These are phyloP conservation scores for Myripristis jacobus DNA, from an alignment of 2,797 vertebrate genomes.

Conservation along the genomic window DNA sequence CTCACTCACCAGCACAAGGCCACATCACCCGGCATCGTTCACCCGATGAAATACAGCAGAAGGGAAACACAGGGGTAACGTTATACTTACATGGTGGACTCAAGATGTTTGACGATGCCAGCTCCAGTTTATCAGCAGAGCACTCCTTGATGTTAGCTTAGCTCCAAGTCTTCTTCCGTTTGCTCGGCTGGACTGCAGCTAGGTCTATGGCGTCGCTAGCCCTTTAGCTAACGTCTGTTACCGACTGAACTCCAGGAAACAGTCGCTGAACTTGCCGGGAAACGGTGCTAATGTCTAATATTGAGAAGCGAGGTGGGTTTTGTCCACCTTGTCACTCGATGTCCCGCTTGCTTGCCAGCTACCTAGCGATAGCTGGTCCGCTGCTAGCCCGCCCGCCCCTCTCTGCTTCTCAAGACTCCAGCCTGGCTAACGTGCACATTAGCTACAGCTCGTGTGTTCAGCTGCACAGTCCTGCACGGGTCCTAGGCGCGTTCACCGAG, in stretches of 20 bases:
- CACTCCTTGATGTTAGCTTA: constrained; percentile 26
- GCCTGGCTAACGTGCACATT: constrained; percentile 42
- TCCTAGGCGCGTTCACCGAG: constrained; percentile 21
- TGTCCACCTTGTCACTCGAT: background rate
- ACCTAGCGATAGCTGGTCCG: constrained; percentile 7
- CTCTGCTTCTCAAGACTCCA: constrained; percentile 67
- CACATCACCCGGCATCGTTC: background rate
- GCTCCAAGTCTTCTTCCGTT: constrained; percentile 14
- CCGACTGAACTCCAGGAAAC: background rate
- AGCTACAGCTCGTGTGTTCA: constrained; percentile 35
- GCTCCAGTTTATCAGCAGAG: constrained; percentile 65
- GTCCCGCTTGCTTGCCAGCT: constrained; percentile 1
- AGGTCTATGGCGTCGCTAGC: constrained; percentile 49
- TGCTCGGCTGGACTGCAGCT: constrained; percentile 35
- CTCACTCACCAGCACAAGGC: constrained; percentile 25
- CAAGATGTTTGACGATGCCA: constrained; percentile 54
- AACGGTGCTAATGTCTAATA: too few relatives aligned
- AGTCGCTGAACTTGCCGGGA: constrained; percentile 1
- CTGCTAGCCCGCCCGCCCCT: constrained; percentile 58
- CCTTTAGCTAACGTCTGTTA: constrained; percentile 20
- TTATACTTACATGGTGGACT: constrained; percentile 68
- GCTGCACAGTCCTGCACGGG: constrained; percentile 6
- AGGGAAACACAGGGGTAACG: background rate
- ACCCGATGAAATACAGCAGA: background rate
- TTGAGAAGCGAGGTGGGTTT: background rate